Conservation (phyloP, 2,797 vertebrate genomes). For the Rhabdomys pumilio region DNA sequence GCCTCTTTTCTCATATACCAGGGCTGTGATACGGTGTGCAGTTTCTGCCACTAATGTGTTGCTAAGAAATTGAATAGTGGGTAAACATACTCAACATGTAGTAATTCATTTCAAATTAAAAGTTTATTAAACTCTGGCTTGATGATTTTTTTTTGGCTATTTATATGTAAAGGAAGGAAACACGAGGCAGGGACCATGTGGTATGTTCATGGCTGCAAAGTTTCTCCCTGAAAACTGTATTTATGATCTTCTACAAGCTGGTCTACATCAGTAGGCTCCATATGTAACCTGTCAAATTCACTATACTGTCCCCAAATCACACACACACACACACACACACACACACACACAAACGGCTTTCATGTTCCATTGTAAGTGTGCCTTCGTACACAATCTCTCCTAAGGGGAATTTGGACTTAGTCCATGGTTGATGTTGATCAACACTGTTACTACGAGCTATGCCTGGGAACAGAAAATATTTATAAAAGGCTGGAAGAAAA, state of each 20-base stretch:
- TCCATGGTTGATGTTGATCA: conserved; percentile 70
- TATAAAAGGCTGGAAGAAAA: conserved; percentile 14
- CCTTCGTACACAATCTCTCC: neutral
- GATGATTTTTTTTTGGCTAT: conserved; percentile 91
- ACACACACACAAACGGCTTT: conserved; percentile 80
- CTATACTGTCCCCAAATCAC: conserved; percentile 71
- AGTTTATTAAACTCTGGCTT: conserved; percentile 93
- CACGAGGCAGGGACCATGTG: conserved; percentile 87
- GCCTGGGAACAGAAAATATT: conserved; percentile 4
- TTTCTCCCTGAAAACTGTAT: conserved; percentile 85
- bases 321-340: conserved; percentile 77
- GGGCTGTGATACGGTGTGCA: conserved; percentile 87
- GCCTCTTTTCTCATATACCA: conserved; percentile 90
- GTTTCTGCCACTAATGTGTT: conserved; percentile 90
- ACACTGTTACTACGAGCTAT: neutral
- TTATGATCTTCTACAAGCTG: conserved; percentile 88
- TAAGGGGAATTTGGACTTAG: conserved; percentile 79
- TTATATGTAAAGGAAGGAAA: conserved; percentile 91
- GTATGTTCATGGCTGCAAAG: conserved; percentile 84
- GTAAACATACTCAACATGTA: conserved; percentile 94
- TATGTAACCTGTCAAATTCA: conserved; percentile 82
- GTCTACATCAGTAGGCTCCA: conserved; percentile 80
- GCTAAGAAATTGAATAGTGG: conserved; percentile 93
- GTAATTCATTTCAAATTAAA: conserved; percentile 94
- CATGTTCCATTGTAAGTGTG: conserved; percentile 63